Evolutionary conservation across 2,888 invertebrate species (phyloP), one percentile per base, ranked within the genome.

Genomic region (Tinea pellionella): DNA sequence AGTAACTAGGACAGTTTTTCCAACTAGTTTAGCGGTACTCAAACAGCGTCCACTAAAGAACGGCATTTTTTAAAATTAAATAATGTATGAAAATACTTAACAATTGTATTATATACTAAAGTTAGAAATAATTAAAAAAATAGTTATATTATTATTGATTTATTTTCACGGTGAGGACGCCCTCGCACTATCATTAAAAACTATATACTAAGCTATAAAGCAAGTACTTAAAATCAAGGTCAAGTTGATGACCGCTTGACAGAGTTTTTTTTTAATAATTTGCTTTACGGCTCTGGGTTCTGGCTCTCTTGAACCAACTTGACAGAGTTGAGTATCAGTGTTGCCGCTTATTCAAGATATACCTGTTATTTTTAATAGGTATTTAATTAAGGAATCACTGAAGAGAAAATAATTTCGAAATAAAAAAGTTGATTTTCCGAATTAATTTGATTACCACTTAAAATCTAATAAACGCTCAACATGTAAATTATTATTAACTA

Each of bases 1-100:
- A 8, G 78, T 78, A 9, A 78, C 66, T n/a, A 89, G 69, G 13
- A 85, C 89, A 63, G 88, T 80, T 74, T 88, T 78, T 67, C 91
- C 83, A 72, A 87, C 71, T 63, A 91, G 88, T 65, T 89, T 88
- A 47, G 78, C 85, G 9, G 87, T 74, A 78, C 91, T 84, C 69
- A 80, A 65, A 81, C 89, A 79, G 63, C 74, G 74, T 24, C 80
- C 81, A 68, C 85, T 85, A 61, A 81, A 85, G 24, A 85, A 61
- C 58, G 81, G 81, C 87, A 86, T 86, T 64, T 63, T 68, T 6
- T 18, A 30, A 19, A 11, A 8, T 12, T 12, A n/a, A 53, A 53
- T 18, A 53, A 53, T 53, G 16, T 7, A 13, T 42, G 13, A n/a
- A 4, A 42, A n/a, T 42, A 4, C 12, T 4, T 37, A 37, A 37